These are phyloP conservation scores for Sesia bembeciformis DNA, from an alignment of 2,888 invertebrate genomes.

Conservation along the genomic window DNA sequence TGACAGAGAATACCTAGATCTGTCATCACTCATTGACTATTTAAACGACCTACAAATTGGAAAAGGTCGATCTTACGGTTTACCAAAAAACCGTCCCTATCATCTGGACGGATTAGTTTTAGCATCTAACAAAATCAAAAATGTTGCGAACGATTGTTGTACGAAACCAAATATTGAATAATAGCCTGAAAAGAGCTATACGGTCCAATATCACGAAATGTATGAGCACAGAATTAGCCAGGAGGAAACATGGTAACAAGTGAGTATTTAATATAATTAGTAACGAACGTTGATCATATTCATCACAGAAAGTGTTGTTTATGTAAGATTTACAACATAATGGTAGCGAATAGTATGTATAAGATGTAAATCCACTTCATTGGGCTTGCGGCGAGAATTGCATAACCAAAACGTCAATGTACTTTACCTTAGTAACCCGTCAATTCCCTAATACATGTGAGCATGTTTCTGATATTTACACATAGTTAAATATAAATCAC, in stretches of 20 bases:
- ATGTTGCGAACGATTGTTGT: slow-evolving; percentile 84
- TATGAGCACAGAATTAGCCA: slow-evolving; percentile 75
- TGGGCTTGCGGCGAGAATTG: slow-evolving; percentile 28
- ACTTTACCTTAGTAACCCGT: slow-evolving; percentile 37
- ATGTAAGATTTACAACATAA: slow-evolving; percentile 1
- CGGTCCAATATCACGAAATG: slow-evolving; percentile 75
- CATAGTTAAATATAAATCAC: too few relatives aligned
- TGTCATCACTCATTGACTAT: not conserved
- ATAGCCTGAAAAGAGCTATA: slow-evolving; percentile 75
- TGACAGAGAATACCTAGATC: too few relatives aligned
- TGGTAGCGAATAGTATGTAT: not conserved
- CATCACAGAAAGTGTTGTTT: not conserved
- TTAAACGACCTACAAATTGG: slow-evolving; percentile 60
- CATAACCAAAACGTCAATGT: slow-evolving; percentile 67
- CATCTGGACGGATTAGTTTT: slow-evolving; percentile 52
- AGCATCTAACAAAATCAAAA: slow-evolving; percentile 36
- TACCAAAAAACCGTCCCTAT: slow-evolving; percentile 47
- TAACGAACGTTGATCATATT: too few relatives aligned
- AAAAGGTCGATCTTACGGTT: slow-evolving; percentile 61
- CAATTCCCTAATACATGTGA: slow-evolving; percentile 3
- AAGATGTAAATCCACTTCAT: not conserved
- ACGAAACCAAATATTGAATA: slow-evolving; percentile 80
- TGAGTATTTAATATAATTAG: slow-evolving; percentile 34
- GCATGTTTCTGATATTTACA: too few relatives aligned
- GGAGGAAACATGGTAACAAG: slow-evolving; percentile 76